phyloP scores from a whole-genome alignment of 2,113 vertebrate species.

The Sinocyclocheilus maitianheensis region DNA sequence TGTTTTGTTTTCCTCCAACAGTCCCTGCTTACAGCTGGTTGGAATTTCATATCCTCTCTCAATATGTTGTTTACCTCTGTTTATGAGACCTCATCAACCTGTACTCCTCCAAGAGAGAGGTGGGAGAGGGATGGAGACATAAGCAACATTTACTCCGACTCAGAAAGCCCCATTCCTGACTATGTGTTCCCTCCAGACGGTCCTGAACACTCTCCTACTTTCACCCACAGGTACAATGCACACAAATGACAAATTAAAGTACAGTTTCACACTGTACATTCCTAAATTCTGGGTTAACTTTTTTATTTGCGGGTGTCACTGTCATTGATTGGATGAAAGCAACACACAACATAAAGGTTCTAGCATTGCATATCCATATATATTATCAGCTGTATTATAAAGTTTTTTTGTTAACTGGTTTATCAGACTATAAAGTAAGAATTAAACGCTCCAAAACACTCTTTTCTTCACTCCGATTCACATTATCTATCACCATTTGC shows the following conservation, averaged over 20 bases:
- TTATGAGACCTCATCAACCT: slow-evolving; percentile 66
- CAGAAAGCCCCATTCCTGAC: slow-evolving; percentile 73
- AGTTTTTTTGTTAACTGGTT: too few relatives aligned
- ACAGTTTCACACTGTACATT: not conserved
- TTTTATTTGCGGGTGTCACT: not conserved
- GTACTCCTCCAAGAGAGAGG: slow-evolving; percentile 75
- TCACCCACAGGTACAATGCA: slow-evolving; percentile 65
- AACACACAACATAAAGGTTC: not conserved
- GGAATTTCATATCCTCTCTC: slow-evolving; percentile 73
- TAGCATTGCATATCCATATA: too few relatives aligned
- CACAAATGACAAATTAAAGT: not conserved
- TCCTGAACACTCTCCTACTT: slow-evolving; percentile 64
- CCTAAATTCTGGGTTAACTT: too few relatives aligned
- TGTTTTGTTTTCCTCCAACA: slow-evolving; percentile 38
- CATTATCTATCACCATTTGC: too few relatives aligned
- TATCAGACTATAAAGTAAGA: too few relatives aligned
- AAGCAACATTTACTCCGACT: slow-evolving; percentile 65
- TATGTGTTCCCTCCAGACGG: slow-evolving; percentile 55
- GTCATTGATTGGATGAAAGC: not conserved
- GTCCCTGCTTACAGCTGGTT: slow-evolving; percentile 63
- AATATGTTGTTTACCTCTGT: slow-evolving; percentile 55
- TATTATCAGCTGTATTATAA: too few relatives aligned
- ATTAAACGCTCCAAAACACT: too few relatives aligned
- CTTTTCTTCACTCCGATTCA: too few relatives aligned
- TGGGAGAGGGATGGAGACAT: slow-evolving; percentile 68